Base-by-base conservation (phyloP, 2,888 invertebrate species). In the Apamea epomidion region DNA sequence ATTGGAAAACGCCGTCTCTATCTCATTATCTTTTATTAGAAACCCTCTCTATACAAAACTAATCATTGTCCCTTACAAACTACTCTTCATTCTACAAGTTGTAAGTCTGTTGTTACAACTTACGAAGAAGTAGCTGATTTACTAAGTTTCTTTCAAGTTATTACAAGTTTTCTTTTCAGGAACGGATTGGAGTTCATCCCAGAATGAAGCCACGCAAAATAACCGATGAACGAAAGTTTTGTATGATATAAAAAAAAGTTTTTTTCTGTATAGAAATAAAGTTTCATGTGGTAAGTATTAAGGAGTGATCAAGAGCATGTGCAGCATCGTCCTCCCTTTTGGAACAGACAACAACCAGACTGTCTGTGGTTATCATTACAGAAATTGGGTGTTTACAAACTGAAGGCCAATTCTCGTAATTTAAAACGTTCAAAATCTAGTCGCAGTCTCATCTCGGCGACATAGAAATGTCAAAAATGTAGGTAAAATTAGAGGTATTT, bases 161-260 rank as follows among this genome's bases (percentile, higher is more conserved):
- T 86, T 70, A 74, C 32, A 84, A 78, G 79, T 84, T 84, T 78
- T 74, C 75, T 78, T 82, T 78, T 67, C 10, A 76, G 14, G 25
- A 86, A 64, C 51, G 62, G 65, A 67, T 67, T 79, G 32, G 32
- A 69, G 25, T 62, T 58, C 25, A 65, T 42, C 37, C 45, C 48
- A 74, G 74, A 71, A 78, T 42, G 51, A 78, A 86, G 51, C 37
- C 64, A 62, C 29, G n/a, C 73, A 42, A 67, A 76, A 74, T 62
- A 76, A 76, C 76, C 37, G 74, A 42, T 42, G 54, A 32, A 60
- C 16, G 6, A 18, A 80, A 69, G 45, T 83, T 81, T 76, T 21
- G 14, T 68, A 14, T 76, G 25, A n/a, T n/a, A 37, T 25, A 14
- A 14, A 16, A 45, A 81, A 60, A 60, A 51, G 1, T 29, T 60